Conservation (phyloP, 2,113 vertebrate species). For the Circaetus gallicus region DNA sequence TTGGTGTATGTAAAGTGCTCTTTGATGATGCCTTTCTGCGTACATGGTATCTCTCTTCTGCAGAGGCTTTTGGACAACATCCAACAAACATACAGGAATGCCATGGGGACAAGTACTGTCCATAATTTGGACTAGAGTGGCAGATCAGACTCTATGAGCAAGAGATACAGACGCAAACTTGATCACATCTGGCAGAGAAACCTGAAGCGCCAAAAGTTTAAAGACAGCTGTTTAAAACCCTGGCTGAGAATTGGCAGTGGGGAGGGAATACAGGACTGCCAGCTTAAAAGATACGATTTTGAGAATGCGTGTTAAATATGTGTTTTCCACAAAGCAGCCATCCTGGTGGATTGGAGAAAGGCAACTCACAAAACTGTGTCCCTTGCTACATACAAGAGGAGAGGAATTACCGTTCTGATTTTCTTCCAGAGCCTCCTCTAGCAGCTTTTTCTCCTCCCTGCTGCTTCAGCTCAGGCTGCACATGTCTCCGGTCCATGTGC, state of each 20-base stretch:
- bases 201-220: neutral
- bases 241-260: neutral
- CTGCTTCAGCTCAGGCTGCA: neutral
- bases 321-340: neutral
- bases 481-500: neutral
- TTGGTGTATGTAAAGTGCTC: neutral
- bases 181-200: neutral
- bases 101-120: neutral
- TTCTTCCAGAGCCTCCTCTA: neutral
- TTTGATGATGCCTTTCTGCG: neutral
- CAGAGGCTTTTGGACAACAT: neutral
- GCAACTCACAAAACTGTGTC: neutral
- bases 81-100: neutral
- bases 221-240: slow-evolving; percentile 11
- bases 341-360: neutral
- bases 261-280: neutral
- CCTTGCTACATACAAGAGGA: neutral
- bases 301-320: neutral
- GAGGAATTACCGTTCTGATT: neutral
- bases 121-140: neutral
- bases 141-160: neutral
- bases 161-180: neutral
- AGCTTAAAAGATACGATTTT: neutral
- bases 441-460: neutral
- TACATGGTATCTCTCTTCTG: neutral